Base-by-base conservation (phyloP, 2,797 vertebrate species). In the Chelmon rostratus region DNA sequence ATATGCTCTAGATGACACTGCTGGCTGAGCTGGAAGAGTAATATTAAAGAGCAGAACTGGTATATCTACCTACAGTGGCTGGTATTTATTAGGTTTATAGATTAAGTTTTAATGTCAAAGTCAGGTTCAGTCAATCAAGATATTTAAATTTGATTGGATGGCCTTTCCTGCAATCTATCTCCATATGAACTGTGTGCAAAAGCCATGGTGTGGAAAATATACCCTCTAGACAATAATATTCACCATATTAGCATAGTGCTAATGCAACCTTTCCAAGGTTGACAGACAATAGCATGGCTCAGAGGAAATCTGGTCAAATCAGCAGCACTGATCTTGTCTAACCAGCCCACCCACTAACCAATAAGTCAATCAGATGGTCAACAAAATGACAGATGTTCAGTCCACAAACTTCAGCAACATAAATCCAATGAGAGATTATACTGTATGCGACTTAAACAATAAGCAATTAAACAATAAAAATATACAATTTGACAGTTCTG, bases 381-480 rank as follows among this genome's bases (percentile, higher is more conserved):
- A 85, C 64, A 83, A 83, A 78, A 80, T 59, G 66, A 71, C 76
- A 91, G 76, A 78, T 86, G 84, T 88, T 89, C 83, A 86, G 91
- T 92, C 84, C 89, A 91, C 91, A 92, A 92, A 89, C 87, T 91
- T 91, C 89, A 93, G 91, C 91, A 93, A 93, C 90, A 93, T 92
- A 91, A 88, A 88, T 92, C 87, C 87, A 89, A 91, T 92, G 93
- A 93, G 88, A 95, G 92, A 94, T 91, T 91, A 94, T 92, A 93
- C 87, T 96, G 94, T 96, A 95, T 95, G 94, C 92, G 87, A 95
- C 88, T 91, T 91, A 91, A 94, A 94, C 87, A 92, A 93, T 92
- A 93, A 92, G 93, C 76, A 94, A 92, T 93, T 90, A 92, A 92
- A 93, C 78, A 91, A 94, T 94, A 91, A 93, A 94, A 94, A 80